Evolutionary conservation across 2,113 vertebrate genomes (phyloP).

Genomic region (Onychorhynchus coronatus): DNA sequence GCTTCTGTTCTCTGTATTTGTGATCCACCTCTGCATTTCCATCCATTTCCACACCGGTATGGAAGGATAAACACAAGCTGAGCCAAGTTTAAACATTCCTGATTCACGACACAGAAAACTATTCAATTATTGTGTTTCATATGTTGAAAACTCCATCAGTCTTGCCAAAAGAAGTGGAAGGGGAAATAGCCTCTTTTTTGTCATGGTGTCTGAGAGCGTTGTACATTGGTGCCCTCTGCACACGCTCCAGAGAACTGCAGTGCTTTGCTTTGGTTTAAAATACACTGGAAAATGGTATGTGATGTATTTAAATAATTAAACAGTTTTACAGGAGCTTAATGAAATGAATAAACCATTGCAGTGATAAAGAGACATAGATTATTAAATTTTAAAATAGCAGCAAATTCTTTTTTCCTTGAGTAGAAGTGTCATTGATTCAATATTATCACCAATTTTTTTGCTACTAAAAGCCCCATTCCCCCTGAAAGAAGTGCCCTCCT

Average conservation of each 20-base stretch:
- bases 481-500: not conserved
- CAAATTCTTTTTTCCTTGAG: not conserved
- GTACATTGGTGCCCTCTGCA: slow-evolving; percentile 54
- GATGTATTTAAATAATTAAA: not conserved
- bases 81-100: not conserved
- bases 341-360: not conserved
- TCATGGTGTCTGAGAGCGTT: not conserved
- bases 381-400: not conserved
- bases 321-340: not conserved
- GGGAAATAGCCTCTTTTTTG: not conserved
- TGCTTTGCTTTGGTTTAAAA: not conserved
- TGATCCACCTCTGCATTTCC: not conserved
- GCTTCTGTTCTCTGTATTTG: not conserved
- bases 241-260: slow-evolving; percentile 14
- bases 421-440: not conserved
- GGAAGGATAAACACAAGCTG: not conserved
- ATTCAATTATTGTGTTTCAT: not conserved
- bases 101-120: not conserved
- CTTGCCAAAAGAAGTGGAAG: not conserved
- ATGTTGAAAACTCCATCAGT: not conserved
- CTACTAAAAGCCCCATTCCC: not conserved
- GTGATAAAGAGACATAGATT: not conserved
- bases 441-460: not conserved
- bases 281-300: not conserved
- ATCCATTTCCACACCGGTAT: not conserved